Percentiles rank a stretch among this genome's conserved stretches.
Conservation (phyloP, 2,888 invertebrate species). For the Lepidochrysops patricia region DNA sequence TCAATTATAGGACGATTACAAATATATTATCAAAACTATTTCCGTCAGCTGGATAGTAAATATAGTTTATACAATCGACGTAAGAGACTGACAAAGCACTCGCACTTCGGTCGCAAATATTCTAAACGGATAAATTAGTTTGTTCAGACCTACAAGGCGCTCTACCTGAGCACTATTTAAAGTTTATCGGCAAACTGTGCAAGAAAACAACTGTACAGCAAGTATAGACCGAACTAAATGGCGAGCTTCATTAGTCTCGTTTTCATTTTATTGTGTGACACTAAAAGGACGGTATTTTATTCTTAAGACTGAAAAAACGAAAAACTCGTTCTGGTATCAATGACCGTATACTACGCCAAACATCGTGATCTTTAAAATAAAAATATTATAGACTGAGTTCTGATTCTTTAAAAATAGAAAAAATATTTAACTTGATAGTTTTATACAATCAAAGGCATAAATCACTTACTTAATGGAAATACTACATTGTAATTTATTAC, state of each 20-base stretch:
- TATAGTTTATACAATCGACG: constrained; percentile 13
- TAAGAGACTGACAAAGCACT: constrained; percentile 45
- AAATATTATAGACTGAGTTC: too few relatives aligned
- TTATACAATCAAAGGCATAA: background rate
- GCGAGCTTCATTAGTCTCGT: background rate
- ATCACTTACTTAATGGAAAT: background rate
- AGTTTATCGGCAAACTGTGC: constrained; percentile 8
- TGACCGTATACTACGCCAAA: background rate
- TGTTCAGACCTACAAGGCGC: constrained; percentile 44
- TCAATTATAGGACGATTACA: background rate
- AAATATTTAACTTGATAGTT: too few relatives aligned
- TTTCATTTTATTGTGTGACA: background rate
- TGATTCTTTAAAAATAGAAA: too few relatives aligned
- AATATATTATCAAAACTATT: background rate
- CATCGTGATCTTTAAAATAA: background rate
- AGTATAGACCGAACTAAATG: background rate
- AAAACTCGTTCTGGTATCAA: background rate
- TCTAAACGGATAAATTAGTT: constrained; percentile 65
- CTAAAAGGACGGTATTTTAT: background rate
- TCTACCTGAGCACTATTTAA: constrained; percentile 29
- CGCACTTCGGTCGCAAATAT: constrained; percentile 53
- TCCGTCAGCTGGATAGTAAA: background rate
- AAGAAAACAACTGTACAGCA: background rate
- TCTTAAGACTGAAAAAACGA: background rate
- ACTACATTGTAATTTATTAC: constrained; percentile 4